These are phyloP conservation scores for Drosophila leontia DNA, from an alignment of 1,140 invertebrate genomes.

Conservation along the genomic window DNA sequence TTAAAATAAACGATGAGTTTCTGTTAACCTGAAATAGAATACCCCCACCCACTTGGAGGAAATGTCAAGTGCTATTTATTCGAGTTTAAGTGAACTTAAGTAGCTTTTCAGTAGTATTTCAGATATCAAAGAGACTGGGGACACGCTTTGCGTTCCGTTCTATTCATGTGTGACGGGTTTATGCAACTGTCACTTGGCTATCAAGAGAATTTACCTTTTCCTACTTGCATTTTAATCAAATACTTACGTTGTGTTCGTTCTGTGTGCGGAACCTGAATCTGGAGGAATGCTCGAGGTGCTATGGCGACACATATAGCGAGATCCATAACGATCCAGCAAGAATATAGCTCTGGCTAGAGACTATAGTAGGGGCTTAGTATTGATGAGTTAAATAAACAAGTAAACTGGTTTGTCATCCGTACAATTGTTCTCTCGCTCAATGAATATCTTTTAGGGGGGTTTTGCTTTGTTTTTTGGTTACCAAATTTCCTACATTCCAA, in stretches of 20 bases:
- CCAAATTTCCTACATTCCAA: conserved; percentile 38
- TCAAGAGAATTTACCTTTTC: conserved; percentile 24
- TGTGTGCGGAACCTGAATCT: conserved; percentile 23
- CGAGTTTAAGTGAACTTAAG: conserved; percentile 30
- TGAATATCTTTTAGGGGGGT: conserved; percentile 26
- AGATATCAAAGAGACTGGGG: conserved; percentile 23
- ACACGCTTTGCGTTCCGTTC: conserved; percentile 11
- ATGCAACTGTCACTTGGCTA: conserved; percentile 36
- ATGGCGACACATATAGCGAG: conserved; percentile 5
- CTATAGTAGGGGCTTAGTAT: conserved; percentile 21
- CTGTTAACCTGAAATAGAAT: not conserved
- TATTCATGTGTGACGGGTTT: conserved; percentile 38
- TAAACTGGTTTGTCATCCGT: conserved; percentile 40
- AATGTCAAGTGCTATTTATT: conserved; percentile 15
- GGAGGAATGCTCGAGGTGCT: conserved; percentile 25
- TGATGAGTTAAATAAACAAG: conserved; percentile 21
- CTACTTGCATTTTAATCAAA: conserved; percentile 24
- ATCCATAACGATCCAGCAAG: conserved; percentile 10
- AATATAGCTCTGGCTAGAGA: conserved; percentile 1
- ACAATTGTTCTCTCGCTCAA: conserved; percentile 38
- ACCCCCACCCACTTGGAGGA: not conserved
- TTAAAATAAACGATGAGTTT: not conserved
- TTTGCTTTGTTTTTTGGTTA: conserved; percentile 37
- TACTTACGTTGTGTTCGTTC: conserved; percentile 5
- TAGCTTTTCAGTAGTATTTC: conserved; percentile 17